Percentiles rank a stretch among this genome's conserved stretches.
Conservation (phyloP, 2,113 vertebrate species). For the Herpetotheres cachinnans region DNA sequence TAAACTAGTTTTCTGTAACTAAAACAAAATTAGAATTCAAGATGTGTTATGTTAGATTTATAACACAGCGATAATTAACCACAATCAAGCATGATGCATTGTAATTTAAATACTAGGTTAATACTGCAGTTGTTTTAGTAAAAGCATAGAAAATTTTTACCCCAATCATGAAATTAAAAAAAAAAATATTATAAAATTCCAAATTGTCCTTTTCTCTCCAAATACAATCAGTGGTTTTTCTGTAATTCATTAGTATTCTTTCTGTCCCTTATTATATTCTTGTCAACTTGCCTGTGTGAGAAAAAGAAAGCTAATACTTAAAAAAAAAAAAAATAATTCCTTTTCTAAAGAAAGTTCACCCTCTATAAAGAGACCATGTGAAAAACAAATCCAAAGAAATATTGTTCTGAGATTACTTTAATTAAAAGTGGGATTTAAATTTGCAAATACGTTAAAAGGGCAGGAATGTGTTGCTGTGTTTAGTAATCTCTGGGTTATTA, state of each 20-base stretch:
- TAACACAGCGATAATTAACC: neutral
- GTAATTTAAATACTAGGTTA: neutral
- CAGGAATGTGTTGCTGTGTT: neutral
- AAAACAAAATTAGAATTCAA: conserved; percentile 13
- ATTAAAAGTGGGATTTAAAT: neutral
- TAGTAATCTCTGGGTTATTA: neutral
- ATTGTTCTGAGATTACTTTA: neutral
- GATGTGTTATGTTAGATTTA: neutral
- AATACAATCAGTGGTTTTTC: neutral
- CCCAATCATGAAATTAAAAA: neutral
- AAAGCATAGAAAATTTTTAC: neutral
- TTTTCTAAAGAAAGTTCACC: neutral
- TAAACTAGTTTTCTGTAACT: neutral
- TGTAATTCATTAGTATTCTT: neutral
- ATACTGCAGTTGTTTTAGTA: neutral
- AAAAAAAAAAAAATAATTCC: neutral
- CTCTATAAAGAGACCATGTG: neutral
- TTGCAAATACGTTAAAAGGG: neutral
- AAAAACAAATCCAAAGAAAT: neutral
- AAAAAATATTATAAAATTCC: neutral
- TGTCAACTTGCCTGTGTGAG: neutral
- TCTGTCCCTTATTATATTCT: neutral
- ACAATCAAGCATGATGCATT: neutral
- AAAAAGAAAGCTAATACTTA: neutral
- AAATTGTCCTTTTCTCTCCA: neutral